Percentiles rank a stretch among this genome's conserved stretches.
Evolutionary conservation across 92 coral and sea anemone genomes (phyloP).

Genomic region (Anthopleura xanthogrammica): DNA sequence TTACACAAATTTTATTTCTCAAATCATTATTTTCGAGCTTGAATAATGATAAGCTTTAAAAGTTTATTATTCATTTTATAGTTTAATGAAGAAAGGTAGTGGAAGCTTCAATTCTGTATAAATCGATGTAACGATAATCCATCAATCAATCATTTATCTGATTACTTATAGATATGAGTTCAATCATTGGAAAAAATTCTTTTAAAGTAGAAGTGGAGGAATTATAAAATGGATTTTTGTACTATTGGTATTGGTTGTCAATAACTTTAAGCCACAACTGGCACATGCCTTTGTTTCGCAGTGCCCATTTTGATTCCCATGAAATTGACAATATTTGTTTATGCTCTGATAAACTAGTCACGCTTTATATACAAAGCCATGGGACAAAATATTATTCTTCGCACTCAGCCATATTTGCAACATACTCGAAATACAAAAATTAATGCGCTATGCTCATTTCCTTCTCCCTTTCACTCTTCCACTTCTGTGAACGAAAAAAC

Average conservation of each 20-base stretch:
- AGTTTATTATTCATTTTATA: background rate
- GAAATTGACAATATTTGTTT: too few species aligned
- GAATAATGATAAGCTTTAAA: background rate
- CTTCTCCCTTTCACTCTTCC: too few species aligned
- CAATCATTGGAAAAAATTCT: background rate
- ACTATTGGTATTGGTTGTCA: background rate
- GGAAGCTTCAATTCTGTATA: background rate
- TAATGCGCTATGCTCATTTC: too few species aligned
- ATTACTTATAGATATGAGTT: background rate
- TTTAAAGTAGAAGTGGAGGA: background rate
- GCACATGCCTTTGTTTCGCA: too few species aligned
- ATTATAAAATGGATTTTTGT: background rate
- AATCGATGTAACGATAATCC: background rate
- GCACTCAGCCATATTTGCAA: too few species aligned
- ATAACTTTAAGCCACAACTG: too few species aligned
- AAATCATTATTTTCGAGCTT: background rate
- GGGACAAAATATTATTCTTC: too few species aligned
- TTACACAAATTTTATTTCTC: background rate
- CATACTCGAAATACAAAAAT: too few species aligned
- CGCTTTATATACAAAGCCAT: too few species aligned
- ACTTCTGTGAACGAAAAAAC: too few species aligned
- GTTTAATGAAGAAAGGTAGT: background rate
- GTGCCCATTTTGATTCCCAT: too few species aligned
- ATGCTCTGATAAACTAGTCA: too few species aligned
- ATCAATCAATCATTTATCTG: background rate